These are phyloP conservation scores for Gryon sp. DNA, from an alignment of 1,140 invertebrate genomes.

Conservation along the genomic window DNA sequence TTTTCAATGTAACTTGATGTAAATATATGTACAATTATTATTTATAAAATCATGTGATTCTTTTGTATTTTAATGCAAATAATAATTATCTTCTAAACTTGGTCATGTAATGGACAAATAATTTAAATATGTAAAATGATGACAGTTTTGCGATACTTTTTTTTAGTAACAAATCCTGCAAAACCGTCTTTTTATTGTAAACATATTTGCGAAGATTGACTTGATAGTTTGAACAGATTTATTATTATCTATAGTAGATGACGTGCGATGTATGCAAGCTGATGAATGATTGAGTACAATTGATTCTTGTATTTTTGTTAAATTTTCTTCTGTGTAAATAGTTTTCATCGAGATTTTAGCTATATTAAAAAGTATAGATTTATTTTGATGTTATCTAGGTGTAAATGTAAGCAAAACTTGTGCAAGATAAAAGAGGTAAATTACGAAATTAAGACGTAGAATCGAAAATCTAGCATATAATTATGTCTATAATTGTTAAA, in stretches of 20 bases:
- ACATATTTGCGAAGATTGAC: constrained; percentile 15
- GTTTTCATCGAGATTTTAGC: constrained; percentile 68
- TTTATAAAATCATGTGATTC: constrained; percentile 4
- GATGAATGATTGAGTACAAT: constrained; percentile 23
- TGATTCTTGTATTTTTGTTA: constrained; percentile 65
- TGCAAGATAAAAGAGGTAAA: constrained; percentile 58
- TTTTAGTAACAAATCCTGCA: constrained; percentile 19
- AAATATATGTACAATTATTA: constrained; percentile 31
- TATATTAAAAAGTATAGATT: constrained; percentile 77
- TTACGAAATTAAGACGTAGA: constrained; percentile 61
- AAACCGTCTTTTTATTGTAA: constrained; percentile 43
- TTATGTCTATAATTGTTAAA: constrained; percentile 76
- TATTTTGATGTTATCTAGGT: constrained; percentile 80
- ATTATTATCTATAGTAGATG: constrained; percentile 38
- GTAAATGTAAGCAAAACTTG: constrained; percentile 69
- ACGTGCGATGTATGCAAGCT: constrained; percentile 15
- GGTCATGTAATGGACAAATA: neutral
- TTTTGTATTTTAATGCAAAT: neutral
- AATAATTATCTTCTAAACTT: constrained; percentile 29
- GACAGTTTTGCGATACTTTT: constrained; percentile 12
- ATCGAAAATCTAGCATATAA: constrained; percentile 64
- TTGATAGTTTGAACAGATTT: constrained; percentile 20
- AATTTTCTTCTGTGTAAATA: constrained; percentile 72
- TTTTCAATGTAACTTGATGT: constrained; percentile 13
- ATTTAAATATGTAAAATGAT: neutral